phyloP scores from a whole-genome alignment of 2,113 vertebrate species.

The Lampris incognitus region DNA sequence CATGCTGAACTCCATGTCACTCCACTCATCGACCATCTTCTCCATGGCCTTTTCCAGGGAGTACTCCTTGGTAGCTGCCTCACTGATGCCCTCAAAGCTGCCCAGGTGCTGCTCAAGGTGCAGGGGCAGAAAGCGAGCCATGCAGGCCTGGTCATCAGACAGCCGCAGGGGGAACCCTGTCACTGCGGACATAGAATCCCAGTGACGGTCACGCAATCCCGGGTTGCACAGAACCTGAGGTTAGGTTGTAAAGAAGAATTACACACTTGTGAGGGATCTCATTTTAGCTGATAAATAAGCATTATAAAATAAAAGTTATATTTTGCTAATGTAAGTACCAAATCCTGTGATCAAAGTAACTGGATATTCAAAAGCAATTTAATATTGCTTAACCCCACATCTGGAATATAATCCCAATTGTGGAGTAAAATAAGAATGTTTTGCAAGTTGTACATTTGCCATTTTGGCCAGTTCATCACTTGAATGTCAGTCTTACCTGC shows the following conservation, averaged over 20 bases:
- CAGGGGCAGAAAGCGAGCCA: slow-evolving; percentile 84
- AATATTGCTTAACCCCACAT: no score
- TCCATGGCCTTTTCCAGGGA: slow-evolving; percentile 88
- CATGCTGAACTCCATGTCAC: slow-evolving; percentile 84
- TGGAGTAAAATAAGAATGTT: no score
- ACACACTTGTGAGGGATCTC: no score
- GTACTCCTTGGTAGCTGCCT: slow-evolving; percentile 88
- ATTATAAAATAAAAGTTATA: no score
- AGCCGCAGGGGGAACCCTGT: slow-evolving; percentile 80
- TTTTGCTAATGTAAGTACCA: no score
- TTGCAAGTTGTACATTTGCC: no score
- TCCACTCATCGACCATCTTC: slow-evolving; percentile 88
- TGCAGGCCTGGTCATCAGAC: slow-evolving; percentile 73
- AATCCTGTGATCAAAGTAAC: no score
- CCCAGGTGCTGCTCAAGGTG: slow-evolving; percentile 82
- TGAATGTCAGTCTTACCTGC: slow-evolving; percentile 73
- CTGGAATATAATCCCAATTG: no score
- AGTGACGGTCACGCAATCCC: slow-evolving; percentile 86
- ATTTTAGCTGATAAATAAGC: no score
- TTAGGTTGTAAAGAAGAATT: background rate
- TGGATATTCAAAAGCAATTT: no score
- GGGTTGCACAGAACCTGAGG: slow-evolving; percentile 87
- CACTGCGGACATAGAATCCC: slow-evolving; percentile 85
- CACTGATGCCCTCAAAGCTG: slow-evolving; percentile 85
- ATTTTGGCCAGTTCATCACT: background rate